Evolutionary conservation across 2,113 vertebrate species (phyloP).

Genomic region (Himantopus leucocephalus): DNA sequence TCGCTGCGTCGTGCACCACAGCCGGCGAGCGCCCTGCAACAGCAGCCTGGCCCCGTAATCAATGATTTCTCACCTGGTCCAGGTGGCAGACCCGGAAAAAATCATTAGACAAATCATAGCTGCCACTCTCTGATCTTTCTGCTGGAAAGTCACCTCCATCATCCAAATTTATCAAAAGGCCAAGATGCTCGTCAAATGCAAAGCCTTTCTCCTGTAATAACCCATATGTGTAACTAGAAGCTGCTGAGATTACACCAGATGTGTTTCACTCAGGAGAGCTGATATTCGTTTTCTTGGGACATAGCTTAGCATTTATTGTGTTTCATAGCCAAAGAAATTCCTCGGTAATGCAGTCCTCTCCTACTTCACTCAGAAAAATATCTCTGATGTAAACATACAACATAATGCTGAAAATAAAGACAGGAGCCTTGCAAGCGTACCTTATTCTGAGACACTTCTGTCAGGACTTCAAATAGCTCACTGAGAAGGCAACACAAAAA

Average conservation of each 20-base stretch:
- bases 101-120: conserved; percentile 68
- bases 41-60: conserved; percentile 45
- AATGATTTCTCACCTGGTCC: conserved; percentile 61
- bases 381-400: background rate
- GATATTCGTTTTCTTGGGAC: background rate
- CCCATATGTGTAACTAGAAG: background rate
- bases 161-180: conserved; percentile 63
- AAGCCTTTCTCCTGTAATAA: background rate
- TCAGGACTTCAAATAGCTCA: background rate
- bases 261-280: background rate
- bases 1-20: background rate
- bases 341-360: background rate
- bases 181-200: background rate
- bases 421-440: background rate
- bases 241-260: background rate
- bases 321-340: background rate
- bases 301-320: background rate
- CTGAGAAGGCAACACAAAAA: background rate
- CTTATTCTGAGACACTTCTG: background rate
- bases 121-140: conserved; percentile 68
- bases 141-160: conserved; percentile 69
- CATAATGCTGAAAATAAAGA: background rate
- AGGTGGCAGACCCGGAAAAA: conserved; percentile 55
- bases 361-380: background rate
- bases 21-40: background rate